Base-by-base conservation (phyloP, 2,113 vertebrate species). In the Anser brachyrhynchus region DNA sequence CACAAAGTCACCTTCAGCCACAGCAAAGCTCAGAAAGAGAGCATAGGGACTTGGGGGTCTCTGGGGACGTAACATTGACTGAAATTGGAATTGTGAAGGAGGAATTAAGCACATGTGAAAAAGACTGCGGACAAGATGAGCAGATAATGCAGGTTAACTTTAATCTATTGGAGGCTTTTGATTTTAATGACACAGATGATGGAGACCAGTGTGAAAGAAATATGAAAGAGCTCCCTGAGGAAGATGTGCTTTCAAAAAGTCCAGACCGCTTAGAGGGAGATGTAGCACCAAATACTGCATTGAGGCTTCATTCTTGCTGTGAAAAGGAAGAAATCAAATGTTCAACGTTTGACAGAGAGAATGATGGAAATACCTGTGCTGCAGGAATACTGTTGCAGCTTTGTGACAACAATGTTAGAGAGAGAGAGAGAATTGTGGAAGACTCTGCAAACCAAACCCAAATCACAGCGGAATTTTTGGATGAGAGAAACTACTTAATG, bases 81-180 rank as follows among this genome's bases (percentile, higher is more conserved):
- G 55, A 55, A 72, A 67, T 5, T 71, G 71, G 35, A 57, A n/a
- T 21, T 76, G 62, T 46, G 9, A 18, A 37, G 74, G 83, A 96
- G 79, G 64, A 41, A 21, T 72, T 91, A 15, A 43, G 29, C 52
- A 12, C 2, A 13, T 6, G 5, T 39, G 65, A 46, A 29, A n/a
- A 95, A 25, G 25, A 65, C 52, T 58, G 5, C 20, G 33, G 37
- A 52, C n/a, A 46, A 57, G 77, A 52, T 33, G 91, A 96, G 28
- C 61, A 90, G 11, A 54, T 97, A 61, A 80, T 96, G 94, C 95
- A 98, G n/a, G 82, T 98, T 51, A 97, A 91, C 83, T 98, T 98
- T 81, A 97, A 97, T 92, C 82, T 98, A 11, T 37, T 96, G 71
- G 96, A 90, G 28, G 77, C 91, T 93, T 98, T 98, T 96, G 97